Percentiles rank a stretch among this genome's conserved stretches.
phyloP scores from a whole-genome alignment of 2,797 vertebrate species.

The Notolabrus celidotus region DNA sequence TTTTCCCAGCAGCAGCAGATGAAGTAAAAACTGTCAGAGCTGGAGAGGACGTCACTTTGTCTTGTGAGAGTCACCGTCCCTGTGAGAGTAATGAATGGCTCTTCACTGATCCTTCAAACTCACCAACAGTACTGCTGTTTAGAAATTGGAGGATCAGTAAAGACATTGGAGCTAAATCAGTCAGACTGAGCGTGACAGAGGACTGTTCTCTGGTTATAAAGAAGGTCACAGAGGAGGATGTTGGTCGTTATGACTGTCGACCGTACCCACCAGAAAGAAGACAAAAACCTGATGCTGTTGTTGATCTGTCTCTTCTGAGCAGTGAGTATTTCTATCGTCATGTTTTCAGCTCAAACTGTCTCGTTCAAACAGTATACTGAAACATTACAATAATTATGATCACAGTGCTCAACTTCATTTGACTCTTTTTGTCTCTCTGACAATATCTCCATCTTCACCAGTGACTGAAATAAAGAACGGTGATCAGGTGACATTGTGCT shows the following conservation, averaged over 20 bases:
- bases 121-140: accelerated
- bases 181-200: slow-evolving; percentile 26
- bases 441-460: slow-evolving; percentile 20
- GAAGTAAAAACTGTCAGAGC: background rate
- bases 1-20: too few relatives aligned
- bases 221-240: slow-evolving; percentile 10
- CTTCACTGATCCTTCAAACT: accelerated
- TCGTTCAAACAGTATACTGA: background rate
- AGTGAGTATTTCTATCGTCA: background rate
- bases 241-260: background rate
- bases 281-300: background rate
- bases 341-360: background rate
- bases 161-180: background rate
- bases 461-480: background rate
- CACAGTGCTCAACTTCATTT: background rate
- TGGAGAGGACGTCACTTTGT: slow-evolving; percentile 15
- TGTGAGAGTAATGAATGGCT: background rate
- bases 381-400: background rate
- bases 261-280: background rate
- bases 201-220: slow-evolving; percentile 54
- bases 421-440: too few relatives aligned
- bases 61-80: slow-evolving; percentile 7
- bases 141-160: background rate
- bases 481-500: accelerated
- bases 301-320: background rate